Percentiles rank a stretch among this genome's conserved stretches.
phyloP scores from a whole-genome alignment of 2,797 vertebrate genomes.

The Lerista edwardsae region DNA sequence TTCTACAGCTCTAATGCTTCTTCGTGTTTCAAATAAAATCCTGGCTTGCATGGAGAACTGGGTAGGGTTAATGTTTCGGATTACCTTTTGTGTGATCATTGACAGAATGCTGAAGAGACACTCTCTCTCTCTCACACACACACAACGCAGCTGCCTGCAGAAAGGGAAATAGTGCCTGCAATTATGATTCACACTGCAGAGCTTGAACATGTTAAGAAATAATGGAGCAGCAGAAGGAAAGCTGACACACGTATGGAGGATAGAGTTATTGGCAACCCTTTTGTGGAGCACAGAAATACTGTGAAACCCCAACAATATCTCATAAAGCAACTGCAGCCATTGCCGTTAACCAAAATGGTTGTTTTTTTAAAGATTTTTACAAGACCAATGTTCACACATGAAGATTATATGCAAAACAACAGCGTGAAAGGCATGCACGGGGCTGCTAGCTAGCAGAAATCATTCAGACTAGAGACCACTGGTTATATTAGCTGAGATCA shows the following conservation, averaged over 20 bases:
- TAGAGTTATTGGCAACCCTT: neutral
- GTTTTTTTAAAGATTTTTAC: too few relatives aligned
- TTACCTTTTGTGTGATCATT: neutral
- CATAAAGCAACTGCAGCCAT: neutral
- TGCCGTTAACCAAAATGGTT: neutral
- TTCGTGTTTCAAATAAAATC: neutral
- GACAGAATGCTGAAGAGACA: neutral
- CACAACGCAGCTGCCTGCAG: slow-evolving; percentile 1
- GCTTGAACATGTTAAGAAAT: neutral
- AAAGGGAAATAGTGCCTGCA: slow-evolving; percentile 28
- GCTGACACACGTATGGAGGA: neutral
- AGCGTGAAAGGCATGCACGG: neutral
- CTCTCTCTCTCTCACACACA: neutral
- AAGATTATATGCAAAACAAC: neutral
- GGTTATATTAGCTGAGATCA: neutral
- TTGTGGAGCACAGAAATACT: neutral
- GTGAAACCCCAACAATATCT: neutral
- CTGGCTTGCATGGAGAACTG: neutral
- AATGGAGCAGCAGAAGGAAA: neutral
- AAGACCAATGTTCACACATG: neutral
- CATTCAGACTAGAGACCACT: neutral
- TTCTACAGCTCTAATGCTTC: neutral
- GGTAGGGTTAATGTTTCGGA: neutral
- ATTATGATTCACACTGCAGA: slow-evolving; percentile 47
- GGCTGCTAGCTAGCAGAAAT: neutral